A percentile compares a stretch with the other conserved stretches of the same genome.
Evolutionary conservation across 2,113 vertebrate species (phyloP).

Genomic region (Halichoerus grypus): DNA sequence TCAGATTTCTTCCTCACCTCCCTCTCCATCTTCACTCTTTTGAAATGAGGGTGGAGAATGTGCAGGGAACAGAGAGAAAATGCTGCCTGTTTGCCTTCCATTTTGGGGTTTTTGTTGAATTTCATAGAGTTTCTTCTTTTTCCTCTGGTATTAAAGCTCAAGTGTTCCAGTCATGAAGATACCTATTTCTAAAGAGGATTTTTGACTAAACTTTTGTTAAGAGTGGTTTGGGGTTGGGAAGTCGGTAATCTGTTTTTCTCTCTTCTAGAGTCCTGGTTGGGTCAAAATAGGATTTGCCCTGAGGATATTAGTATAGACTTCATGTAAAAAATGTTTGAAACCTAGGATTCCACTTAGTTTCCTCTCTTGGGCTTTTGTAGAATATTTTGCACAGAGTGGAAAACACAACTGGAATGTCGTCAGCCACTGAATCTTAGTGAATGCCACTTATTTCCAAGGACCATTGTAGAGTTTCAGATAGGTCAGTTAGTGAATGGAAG

Average conservation of each 20-base stretch:
- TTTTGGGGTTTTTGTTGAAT: slow-evolving; percentile 61
- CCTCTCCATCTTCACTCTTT: background rate
- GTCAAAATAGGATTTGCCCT: background rate
- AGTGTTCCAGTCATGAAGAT: slow-evolving; percentile 32
- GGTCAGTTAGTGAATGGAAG: background rate
- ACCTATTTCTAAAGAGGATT: slow-evolving; percentile 64
- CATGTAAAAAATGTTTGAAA: slow-evolving; percentile 66
- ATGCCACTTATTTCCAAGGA: slow-evolving; percentile 17
- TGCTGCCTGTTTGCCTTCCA: slow-evolving; percentile 2
- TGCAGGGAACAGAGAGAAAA: slow-evolving; percentile 46
- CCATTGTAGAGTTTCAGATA: background rate
- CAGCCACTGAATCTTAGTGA: background rate
- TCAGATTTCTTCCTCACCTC: slow-evolving; percentile 15
- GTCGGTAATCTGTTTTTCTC: slow-evolving; percentile 37
- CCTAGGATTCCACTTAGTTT: slow-evolving; percentile 62
- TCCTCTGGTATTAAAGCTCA: background rate
- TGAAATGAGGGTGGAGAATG: slow-evolving; percentile 42
- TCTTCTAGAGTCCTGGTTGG: background rate
- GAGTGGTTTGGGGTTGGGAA: background rate
- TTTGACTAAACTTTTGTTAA: slow-evolving; percentile 50
- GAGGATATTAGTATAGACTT: slow-evolving; percentile 21
- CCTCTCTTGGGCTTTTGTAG: slow-evolving; percentile 56
- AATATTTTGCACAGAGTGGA: slow-evolving; percentile 51
- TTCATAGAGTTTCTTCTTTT: slow-evolving; percentile 53
- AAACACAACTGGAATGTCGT: slow-evolving; percentile 30